Percentiles rank a stretch among this genome's conserved stretches.
Conservation (phyloP, 2,797 vertebrate species). For the Erethizon dorsatum region DNA sequence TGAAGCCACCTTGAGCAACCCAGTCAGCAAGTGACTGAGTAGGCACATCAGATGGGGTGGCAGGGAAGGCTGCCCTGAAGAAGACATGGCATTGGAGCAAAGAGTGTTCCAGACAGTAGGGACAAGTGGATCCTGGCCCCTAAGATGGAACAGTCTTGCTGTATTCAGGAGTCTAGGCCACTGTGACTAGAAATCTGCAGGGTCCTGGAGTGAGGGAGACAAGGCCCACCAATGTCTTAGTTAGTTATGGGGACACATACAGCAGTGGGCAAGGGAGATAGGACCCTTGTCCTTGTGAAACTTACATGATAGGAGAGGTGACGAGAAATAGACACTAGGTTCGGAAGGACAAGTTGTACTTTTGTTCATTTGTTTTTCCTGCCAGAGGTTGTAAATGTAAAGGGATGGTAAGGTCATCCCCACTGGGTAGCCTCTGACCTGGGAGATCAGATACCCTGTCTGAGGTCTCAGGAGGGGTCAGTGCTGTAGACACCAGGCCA, state of each 20-base stretch:
- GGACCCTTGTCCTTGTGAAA: neutral
- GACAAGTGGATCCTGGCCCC: neutral
- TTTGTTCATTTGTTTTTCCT: neutral
- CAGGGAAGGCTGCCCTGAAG: neutral
- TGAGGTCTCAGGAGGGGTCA: neutral
- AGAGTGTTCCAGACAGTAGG: neutral
- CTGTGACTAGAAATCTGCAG: neutral
- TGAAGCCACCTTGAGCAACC: neutral
- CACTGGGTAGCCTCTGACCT: neutral
- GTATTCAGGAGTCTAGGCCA: neutral
- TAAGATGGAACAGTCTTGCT: neutral
- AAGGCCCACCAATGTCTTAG: neutral
- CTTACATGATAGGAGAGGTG: neutral
- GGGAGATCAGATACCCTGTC: neutral
- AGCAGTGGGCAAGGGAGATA: neutral
- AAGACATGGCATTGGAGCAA: neutral
- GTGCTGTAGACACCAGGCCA: neutral
- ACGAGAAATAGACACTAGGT: neutral
- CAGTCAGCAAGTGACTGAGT: neutral
- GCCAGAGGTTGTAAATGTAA: neutral
- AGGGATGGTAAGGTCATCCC: neutral
- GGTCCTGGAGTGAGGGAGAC: neutral
- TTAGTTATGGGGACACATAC: neutral
- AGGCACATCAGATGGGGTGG: neutral
- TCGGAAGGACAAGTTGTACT: neutral